These are phyloP conservation scores for Labeo rohita DNA, from an alignment of 2,113 vertebrate species.

Conservation along the genomic window DNA sequence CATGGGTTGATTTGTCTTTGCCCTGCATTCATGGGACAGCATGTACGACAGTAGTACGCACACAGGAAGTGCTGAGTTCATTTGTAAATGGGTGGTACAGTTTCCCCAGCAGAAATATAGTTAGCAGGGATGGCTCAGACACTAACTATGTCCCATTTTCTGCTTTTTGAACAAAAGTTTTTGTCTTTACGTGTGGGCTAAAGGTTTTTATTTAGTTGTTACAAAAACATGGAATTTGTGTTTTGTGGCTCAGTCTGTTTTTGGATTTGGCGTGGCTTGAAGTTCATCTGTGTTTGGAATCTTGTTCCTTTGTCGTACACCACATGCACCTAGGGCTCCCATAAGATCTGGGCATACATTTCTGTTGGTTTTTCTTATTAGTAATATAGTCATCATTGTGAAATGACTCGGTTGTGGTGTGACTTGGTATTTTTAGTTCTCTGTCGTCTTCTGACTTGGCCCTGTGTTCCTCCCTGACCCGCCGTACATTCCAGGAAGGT, in stretches of 20 bases:
- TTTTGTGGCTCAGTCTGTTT: constrained; percentile 20
- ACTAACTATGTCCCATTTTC: background rate
- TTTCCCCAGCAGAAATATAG: constrained; percentile 71
- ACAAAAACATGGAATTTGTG: constrained; percentile 23
- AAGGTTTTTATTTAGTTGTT: background rate
- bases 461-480: constrained; percentile 17
- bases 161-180: background rate
- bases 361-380: constrained; percentile 16
- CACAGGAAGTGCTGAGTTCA: constrained; percentile 82
- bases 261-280: constrained; percentile 2
- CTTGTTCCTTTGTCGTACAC: background rate
- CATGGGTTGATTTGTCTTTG: background rate
- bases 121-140: constrained; percentile 58
- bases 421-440: constrained; percentile 23
- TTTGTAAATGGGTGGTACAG: constrained; percentile 84
- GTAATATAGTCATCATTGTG: background rate
- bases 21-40: constrained; percentile 42
- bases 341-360: background rate
- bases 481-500: constrained; percentile 39
- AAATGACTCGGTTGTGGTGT: background rate
- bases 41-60: constrained; percentile 60
- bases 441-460: background rate
- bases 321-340: constrained; percentile 11
- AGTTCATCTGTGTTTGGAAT: background rate
- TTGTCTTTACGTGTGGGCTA: background rate